These are phyloP conservation scores for Odontamblyopus rebecca DNA, from an alignment of 2,797 vertebrate species.

Conservation along the genomic window DNA sequence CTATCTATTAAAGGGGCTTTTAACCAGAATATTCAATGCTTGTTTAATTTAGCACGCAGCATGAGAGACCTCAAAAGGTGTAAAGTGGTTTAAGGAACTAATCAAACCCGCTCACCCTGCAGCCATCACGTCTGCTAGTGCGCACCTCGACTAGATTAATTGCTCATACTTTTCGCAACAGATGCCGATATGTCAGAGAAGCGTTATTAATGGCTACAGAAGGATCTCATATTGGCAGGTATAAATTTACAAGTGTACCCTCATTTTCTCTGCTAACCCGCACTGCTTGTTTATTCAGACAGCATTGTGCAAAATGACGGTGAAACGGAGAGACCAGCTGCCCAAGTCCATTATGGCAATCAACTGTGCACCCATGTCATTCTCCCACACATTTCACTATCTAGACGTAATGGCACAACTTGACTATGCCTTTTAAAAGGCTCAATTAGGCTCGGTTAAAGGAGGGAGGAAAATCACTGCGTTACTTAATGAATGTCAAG, in stretches of 20 bases:
- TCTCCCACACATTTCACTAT: conserved; percentile 57
- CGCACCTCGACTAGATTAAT: neutral
- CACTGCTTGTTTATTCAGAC: conserved; percentile 35
- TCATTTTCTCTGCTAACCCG: conserved; percentile 28
- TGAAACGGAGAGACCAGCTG: conserved; percentile 63
- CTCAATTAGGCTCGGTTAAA: conserved; percentile 73
- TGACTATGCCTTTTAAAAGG: conserved; percentile 64
- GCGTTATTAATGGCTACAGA: conserved; percentile 14
- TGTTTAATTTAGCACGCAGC: conserved; percentile 43
- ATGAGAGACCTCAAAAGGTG: conserved; percentile 24
- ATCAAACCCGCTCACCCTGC: neutral
- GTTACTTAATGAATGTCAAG: conserved; percentile 75
- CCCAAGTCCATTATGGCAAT: conserved; percentile 60
- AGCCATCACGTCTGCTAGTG: conserved; percentile 14
- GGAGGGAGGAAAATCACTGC: conserved; percentile 61
- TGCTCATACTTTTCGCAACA: neutral
- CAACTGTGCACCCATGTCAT: conserved; percentile 34
- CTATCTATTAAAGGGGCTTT: conserved; percentile 11
- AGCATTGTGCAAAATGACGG: conserved; percentile 58
- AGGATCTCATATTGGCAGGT: conserved; percentile 5
- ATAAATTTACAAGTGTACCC: conserved; percentile 13
- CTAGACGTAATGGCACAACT: conserved; percentile 69
- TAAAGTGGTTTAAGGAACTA: conserved; percentile 15
- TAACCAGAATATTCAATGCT: conserved; percentile 34
- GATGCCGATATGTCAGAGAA: conserved; percentile 10